Evolutionary conservation across 2,888 invertebrate genomes (phyloP), one percentile per base, ranked within the genome.

Genomic region (Andrena bucephala): DNA sequence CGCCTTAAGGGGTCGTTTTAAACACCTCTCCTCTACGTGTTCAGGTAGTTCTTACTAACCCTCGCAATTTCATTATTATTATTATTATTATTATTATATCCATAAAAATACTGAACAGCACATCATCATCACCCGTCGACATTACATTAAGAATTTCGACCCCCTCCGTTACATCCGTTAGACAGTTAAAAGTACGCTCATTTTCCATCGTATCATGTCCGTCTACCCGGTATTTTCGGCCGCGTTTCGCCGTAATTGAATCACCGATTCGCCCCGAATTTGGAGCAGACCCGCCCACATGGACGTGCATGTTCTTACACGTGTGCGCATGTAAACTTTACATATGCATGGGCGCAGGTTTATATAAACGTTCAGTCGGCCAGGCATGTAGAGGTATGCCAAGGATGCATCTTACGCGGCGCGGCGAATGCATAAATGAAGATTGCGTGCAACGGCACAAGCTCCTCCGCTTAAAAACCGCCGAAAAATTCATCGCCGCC

Each of bases 181-280:
- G 52, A 73, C 62, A 66, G 42, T 57, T 48, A 66, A 67, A 67
- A 65, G 42, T 50, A 1, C 16, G 42, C 13, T 72, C 48, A 77
- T 69, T 65, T 66, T 42, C 24, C 36, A 36, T 42, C 68, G 60
- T 75, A 80, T 66, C 81, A 52, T 36, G 57, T 57, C 24, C 20
- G 52, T 60, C 54, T 62, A 36, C 0, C 48, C 36, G 29, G 52
- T 72, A 66, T 77, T 73, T 74, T 71, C 74, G 57, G 29, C 54
- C 67, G 7, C 67, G 52, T 83, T 77, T 77, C 73, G 27, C 10
- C 48, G 70, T 83, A 83, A 83, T 82, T 77, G 77, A 77, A 77
- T 82, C 77, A 82, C 73, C 73, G 74, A 74, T 77, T 81, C 67
- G 81, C 63, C 66, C 82, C 42, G 63, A 83, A 76, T 83, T 83